phyloP scores from a whole-genome alignment of 2,797 vertebrate genomes.

The Florisuga fusca region DNA sequence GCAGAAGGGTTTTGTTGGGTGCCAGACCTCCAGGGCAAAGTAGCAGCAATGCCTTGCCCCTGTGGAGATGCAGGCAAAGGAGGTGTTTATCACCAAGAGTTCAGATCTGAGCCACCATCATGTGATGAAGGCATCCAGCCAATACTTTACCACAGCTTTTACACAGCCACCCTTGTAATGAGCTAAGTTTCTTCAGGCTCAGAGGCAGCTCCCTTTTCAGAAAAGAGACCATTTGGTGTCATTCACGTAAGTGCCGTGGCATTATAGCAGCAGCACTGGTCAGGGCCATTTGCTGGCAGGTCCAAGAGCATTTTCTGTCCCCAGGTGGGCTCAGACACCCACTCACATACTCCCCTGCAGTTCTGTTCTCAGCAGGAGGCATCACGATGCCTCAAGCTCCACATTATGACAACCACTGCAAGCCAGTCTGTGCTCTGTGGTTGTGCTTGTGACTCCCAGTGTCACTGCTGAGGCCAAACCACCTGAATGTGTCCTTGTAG shows the following conservation, averaged over 20 bases:
- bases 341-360: fast-evolving
- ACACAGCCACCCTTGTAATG: not conserved
- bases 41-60: not conserved
- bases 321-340: not conserved
- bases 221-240: not conserved
- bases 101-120: not conserved
- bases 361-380: not conserved
- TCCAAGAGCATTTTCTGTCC: not conserved
- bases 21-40: not conserved
- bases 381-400: not conserved
- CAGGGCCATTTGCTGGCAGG: not conserved
- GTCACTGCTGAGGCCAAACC: not conserved
- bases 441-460: not conserved
- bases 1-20: not conserved
- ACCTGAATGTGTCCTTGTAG: not conserved
- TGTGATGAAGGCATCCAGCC: not conserved
- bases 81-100: not conserved
- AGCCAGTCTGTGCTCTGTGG: not conserved
- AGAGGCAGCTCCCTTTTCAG: not conserved
- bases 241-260: not conserved
- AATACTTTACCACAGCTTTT: not conserved
- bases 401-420: not conserved
- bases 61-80: not conserved
- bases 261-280: not conserved
- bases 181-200: not conserved